Conservation (phyloP, 2,113 vertebrate species). For the Stigmatopora argus region DNA sequence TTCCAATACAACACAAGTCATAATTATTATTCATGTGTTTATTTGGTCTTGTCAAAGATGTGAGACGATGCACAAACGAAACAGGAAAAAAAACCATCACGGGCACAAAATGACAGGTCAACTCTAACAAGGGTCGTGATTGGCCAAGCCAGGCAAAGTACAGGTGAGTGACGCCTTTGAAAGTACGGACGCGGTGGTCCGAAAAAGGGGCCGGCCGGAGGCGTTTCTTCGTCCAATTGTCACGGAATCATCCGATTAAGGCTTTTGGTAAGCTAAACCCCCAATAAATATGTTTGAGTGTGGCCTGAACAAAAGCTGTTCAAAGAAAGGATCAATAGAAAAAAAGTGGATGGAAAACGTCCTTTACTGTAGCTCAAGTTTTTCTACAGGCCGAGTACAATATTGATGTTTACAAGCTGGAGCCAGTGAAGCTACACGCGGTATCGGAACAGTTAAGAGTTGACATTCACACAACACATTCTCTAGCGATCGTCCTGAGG, state of each 20-base stretch:
- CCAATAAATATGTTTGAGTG: conserved; percentile 25
- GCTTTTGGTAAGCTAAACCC: conserved; percentile 47
- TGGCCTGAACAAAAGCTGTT: conserved; percentile 37
- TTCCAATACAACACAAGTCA: conserved; percentile 40
- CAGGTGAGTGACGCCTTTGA: conserved; percentile 31
- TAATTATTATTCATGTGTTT: conserved; percentile 52
- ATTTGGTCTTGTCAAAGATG: conserved; percentile 68
- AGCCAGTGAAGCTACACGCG: conserved; percentile 57
- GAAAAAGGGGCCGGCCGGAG: conserved; percentile 31
- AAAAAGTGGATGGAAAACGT: conserved; percentile 14
- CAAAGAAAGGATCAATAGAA: background rate
- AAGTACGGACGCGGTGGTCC: conserved; percentile 26
- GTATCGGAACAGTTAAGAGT: conserved; percentile 50
- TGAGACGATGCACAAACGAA: conserved; percentile 48
- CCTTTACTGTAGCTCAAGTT: conserved; percentile 31
- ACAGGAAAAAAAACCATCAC: conserved; percentile 19
- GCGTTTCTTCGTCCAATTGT: conserved; percentile 31
- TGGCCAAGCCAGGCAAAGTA: conserved; percentile 27
- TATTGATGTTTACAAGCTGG: conserved; percentile 44
- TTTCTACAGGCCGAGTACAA: conserved; percentile 35
- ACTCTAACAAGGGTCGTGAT: conserved; percentile 32
- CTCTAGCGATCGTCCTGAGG: conserved; percentile 41
- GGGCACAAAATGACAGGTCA: conserved; percentile 35
- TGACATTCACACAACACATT: conserved; percentile 58
- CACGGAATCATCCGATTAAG: conserved; percentile 41